phyloP scores from a whole-genome alignment of 2,888 invertebrate species.

The Chirona hameri region DNA sequence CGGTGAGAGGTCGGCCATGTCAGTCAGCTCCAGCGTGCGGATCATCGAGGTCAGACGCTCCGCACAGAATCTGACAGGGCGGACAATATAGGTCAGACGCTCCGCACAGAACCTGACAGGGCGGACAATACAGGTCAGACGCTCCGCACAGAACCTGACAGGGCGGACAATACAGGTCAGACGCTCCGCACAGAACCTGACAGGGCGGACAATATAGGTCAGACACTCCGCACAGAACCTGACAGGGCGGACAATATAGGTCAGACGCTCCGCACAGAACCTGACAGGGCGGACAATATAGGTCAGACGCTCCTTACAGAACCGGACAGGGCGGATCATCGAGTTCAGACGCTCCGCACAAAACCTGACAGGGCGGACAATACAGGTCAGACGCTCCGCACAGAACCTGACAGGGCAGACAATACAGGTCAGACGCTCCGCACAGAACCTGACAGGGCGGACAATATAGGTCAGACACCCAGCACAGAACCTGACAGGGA shows the following conservation, averaged over 20 bases:
- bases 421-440: slow-evolving; percentile 75
- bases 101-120: slow-evolving; percentile 77
- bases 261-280: slow-evolving; percentile 88
- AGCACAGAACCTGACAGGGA: background rate
- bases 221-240: slow-evolving; percentile 90
- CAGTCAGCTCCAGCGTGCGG: slow-evolving; percentile 84
- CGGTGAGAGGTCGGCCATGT: slow-evolving; percentile 83
- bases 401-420: slow-evolving; percentile 62
- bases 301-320: background rate
- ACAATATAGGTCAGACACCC: background rate
- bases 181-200: too few species aligned
- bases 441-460: slow-evolving; percentile 66
- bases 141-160: background rate
- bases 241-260: slow-evolving; percentile 53
- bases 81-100: slow-evolving; percentile 65
- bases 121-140: background rate
- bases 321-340: too few species aligned
- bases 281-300: slow-evolving; percentile 42
- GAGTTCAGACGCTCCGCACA: too few species aligned
- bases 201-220: slow-evolving; percentile 75
- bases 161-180: too few species aligned
- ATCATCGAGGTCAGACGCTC: slow-evolving; percentile 83
- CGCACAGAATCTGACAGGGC: slow-evolving; percentile 69
- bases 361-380: slow-evolving; percentile 63
- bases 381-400: slow-evolving; percentile 80